Evolutionary conservation across 2,797 vertebrate species (phyloP).

Genomic region (Sorex maritimensis): DNA sequence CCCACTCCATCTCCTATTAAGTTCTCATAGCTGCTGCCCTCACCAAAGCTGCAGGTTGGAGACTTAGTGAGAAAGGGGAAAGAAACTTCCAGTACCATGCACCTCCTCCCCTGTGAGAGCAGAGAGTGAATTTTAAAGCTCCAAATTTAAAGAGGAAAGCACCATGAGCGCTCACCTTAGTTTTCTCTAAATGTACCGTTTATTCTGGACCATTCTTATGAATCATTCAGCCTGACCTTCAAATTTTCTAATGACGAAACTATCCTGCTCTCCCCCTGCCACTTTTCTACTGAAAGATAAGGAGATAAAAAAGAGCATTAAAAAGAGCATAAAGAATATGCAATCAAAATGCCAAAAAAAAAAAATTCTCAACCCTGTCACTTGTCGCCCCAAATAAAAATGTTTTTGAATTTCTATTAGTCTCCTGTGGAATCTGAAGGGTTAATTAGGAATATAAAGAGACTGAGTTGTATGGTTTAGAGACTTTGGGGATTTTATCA

Average conservation of each 20-base stretch:
- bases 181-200: conserved; percentile 24
- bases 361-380: conserved; percentile 42
- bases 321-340: conserved; percentile 11
- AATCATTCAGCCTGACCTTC: conserved; percentile 19
- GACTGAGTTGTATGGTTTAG: not conserved
- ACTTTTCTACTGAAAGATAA: not conserved
- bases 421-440: not conserved
- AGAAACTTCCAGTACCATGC: not conserved
- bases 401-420: conserved; percentile 48
- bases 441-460: not conserved
- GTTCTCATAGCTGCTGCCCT: conserved; percentile 47
- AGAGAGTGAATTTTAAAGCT: not conserved
- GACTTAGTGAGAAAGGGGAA: not conserved
- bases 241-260: conserved; percentile 41
- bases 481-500: conserved; percentile 32
- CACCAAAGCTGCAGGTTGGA: conserved; percentile 5
- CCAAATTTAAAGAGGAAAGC: conserved; percentile 18
- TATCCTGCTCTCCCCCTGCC: not conserved
- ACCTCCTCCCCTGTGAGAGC: not conserved
- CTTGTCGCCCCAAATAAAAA: not conserved
- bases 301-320: not conserved
- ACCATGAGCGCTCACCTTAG: not conserved
- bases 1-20: conserved; percentile 2
- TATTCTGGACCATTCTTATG: not conserved
- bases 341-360: conserved; percentile 3